Evolutionary conservation across 1,140 invertebrate genomes (phyloP), one percentile per base, ranked within the genome.

Genomic region (Homarus americanus): DNA sequence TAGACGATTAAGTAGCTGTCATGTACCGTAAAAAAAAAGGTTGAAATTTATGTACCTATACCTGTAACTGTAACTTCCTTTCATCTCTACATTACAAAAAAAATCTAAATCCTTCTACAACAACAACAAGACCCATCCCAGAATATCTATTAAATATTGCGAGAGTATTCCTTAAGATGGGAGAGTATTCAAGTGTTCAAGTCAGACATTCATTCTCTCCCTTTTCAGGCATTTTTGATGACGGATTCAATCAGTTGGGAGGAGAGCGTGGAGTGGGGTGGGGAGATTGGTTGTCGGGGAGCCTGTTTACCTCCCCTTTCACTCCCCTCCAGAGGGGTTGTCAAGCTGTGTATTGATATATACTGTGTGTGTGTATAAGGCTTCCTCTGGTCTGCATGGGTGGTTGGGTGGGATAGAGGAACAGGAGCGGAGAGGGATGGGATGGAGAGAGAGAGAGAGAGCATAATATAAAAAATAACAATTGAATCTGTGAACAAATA

Each of bases 291-390:
- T 2, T 69, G 63, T 28, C 28, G 28, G 63, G n/a, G 28, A 4
- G 63, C n/a, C 63, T 58, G 63, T 69, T 69, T 69, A 69, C 63
- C 12, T 24, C 63, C 63, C n/a, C 63, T 69, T 69, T 69, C 28
- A 32, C 28, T 69, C 12, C 28, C 28, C 28, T 69, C 63, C 32
- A 24, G 24, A 12, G 24, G 63, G 63, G 63, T 24, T 24, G 63
- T 69, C 63, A 69, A 32, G 63, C 63, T 32, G 63, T 28, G 63
- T 32, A 69, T 69, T 69, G 28, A 32, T 69, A 28, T 28, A 69
- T 24, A 24, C 5, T 69, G 17, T 69, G 28, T 32, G 4, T 63
- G 63, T 32, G 17, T 69, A 28, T 12, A 4, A 58, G 12, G 20
- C 20, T 58, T 58, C 53, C 53, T 58, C n/a, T n/a, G n/a, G n/a